Conservation (phyloP, 2,888 invertebrate species). For the Pristionchus mayeri region DNA sequence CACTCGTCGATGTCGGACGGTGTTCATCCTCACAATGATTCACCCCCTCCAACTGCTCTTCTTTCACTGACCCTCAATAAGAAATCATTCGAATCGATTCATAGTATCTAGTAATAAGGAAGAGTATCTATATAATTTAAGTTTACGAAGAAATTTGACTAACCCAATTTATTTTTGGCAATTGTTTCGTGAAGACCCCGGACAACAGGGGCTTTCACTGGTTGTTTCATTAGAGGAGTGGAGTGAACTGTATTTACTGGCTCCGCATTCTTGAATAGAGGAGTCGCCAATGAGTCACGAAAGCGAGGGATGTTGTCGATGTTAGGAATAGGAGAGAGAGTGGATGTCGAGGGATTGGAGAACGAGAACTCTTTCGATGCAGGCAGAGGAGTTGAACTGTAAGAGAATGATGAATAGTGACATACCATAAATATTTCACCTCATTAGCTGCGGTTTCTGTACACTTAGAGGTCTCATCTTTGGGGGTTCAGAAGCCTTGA, state of each 20-base stretch:
- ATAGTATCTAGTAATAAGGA: neutral
- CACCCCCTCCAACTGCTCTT: neutral
- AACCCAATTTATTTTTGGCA: neutral
- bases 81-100: neutral
- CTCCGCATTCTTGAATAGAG: neutral
- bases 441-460: neutral
- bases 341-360: slow-evolving; percentile 4
- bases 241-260: neutral
- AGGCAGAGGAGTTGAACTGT: slow-evolving; percentile 39
- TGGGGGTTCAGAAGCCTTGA: neutral
- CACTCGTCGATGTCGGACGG: neutral
- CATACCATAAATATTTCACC: neutral
- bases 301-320: slow-evolving; percentile 16
- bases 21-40: neutral
- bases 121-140: neutral
- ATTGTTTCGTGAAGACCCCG: neutral
- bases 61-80: neutral
- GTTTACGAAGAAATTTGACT: neutral
- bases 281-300: slow-evolving; percentile 33
- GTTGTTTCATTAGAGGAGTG: neutral
- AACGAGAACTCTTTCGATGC: neutral
- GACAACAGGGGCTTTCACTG: neutral
- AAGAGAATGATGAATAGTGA: too few species aligned
- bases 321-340: slow-evolving; percentile 24
- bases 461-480: neutral